Evolutionary conservation across 2,888 invertebrate species (phyloP), one percentile per base, ranked within the genome.

Genomic region (Pantelozetes paolii): DNA sequence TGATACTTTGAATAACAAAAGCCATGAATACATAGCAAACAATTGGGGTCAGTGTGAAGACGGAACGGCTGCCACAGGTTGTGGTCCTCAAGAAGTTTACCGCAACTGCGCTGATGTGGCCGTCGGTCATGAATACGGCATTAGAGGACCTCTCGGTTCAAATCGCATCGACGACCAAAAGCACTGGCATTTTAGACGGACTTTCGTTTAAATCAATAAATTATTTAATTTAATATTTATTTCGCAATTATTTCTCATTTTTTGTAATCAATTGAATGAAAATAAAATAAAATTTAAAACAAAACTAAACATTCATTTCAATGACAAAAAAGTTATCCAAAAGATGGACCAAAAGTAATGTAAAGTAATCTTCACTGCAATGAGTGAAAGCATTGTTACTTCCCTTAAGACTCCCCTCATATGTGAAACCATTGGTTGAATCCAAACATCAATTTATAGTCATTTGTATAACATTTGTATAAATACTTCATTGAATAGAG

Each of bases 31-130:
- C 73, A 11, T 32, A 78, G 78, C 76, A 13, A 78, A 78, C 40
- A 78, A 78, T 45, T 78, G 78, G 78, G 78, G 78, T 0, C 59
- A 69, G 1, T 78, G 78, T 71, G 77, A 75, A 15, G 74, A 78
- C 62, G 77, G 75, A 3, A 76, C 72, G 8, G 75, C 75, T 45
- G 74, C 73, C 13, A 75, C 77, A 15, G 78, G 78, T 26, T 78
- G 78, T 48, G 78, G 78, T 2, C 78, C 77, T 8, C 78, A 78
- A 72, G 78, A 78, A 70, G 75, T 76, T 48, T 78, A 77, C 23
- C 74, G 78, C 6, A 78, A 78, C 64, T 78, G 78, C 57, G 78
- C 78, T 9, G 78, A 78, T 64, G 76, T 78, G 6, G 57, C 75
- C 2, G 74, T 78, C 5, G 50, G 73, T 0, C 50, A 75, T 0